Evolutionary conservation across 1,140 invertebrate species (phyloP).

Genomic region (Orchestia grillus): DNA sequence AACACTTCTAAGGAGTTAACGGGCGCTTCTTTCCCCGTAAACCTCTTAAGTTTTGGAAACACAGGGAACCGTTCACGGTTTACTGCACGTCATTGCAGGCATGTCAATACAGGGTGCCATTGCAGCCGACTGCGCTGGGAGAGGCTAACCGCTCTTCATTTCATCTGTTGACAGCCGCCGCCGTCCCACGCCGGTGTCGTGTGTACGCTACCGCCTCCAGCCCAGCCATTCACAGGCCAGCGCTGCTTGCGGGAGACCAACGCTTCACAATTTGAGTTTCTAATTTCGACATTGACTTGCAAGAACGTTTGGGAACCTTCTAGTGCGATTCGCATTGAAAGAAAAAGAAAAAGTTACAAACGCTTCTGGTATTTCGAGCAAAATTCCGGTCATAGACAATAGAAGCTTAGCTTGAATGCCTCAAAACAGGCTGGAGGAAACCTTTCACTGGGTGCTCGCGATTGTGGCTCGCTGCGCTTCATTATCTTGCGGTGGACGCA

Average conservation of each 20-base stretch:
- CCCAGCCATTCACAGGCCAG: too few relatives aligned
- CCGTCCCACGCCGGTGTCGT: background rate
- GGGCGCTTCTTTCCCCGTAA: too few relatives aligned
- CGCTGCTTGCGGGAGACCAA: background rate
- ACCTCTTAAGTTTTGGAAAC: too few relatives aligned
- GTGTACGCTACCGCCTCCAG: background rate
- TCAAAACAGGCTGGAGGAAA: background rate
- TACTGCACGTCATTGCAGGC: too few relatives aligned
- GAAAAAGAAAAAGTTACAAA: background rate
- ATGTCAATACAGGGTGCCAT: too few relatives aligned
- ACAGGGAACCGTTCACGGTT: too few relatives aligned
- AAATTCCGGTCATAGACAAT: constrained; percentile 1
- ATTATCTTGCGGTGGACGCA: background rate
- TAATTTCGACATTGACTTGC: background rate
- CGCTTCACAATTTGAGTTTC: background rate
- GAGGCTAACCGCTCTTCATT: too few relatives aligned
- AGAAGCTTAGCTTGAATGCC: background rate
- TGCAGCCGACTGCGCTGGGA: too few relatives aligned
- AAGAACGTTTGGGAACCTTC: background rate
- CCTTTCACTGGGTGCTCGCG: background rate
- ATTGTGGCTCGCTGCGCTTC: background rate
- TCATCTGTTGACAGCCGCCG: background rate
- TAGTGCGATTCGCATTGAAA: background rate
- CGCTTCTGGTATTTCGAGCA: background rate
- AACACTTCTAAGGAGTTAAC: too few relatives aligned